These are phyloP conservation scores for Misgurnus anguillicaudatus DNA, from an alignment of 2,113 vertebrate genomes.

Conservation along the genomic window DNA sequence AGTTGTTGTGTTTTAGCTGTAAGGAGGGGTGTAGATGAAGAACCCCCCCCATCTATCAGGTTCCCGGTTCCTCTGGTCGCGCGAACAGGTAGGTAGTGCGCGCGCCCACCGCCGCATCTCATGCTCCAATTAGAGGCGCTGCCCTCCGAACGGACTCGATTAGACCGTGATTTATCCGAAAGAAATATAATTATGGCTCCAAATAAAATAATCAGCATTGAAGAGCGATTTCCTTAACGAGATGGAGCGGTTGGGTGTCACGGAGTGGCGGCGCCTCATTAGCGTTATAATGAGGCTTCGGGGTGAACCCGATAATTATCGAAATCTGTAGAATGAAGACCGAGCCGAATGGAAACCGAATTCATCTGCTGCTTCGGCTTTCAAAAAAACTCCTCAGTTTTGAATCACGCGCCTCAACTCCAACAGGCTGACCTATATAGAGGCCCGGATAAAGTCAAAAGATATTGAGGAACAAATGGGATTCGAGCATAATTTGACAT, in stretches of 20 bases:
- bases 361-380: constrained; percentile 66
- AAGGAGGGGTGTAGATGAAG: constrained; percentile 50
- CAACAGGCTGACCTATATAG: neutral
- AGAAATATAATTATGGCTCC: constrained; percentile 99
- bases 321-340: constrained; percentile 77
- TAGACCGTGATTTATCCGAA: constrained; percentile 98
- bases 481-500: neutral
- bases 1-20: constrained; percentile 84
- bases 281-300: constrained; percentile 93
- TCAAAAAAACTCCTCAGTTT: neutral
- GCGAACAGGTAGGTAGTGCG: constrained; percentile 52
- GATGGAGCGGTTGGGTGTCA: constrained; percentile 95
- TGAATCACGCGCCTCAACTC: constrained; percentile 1
- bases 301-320: constrained; percentile 84
- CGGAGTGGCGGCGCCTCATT: constrained; percentile 98
- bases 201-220: constrained; percentile 99
- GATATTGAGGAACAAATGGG: neutral
- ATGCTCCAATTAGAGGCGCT: constrained; percentile 91
- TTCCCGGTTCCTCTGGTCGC: constrained; percentile 51
- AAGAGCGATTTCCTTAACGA: constrained; percentile 99
- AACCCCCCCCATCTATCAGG: constrained; percentile 44
- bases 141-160: constrained; percentile 96
- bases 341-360: constrained; percentile 76
- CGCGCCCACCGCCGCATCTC: constrained; percentile 81
- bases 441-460: neutral